Base-by-base conservation (phyloP, 2,888 invertebrate species). In the Camponotus fellah region DNA sequence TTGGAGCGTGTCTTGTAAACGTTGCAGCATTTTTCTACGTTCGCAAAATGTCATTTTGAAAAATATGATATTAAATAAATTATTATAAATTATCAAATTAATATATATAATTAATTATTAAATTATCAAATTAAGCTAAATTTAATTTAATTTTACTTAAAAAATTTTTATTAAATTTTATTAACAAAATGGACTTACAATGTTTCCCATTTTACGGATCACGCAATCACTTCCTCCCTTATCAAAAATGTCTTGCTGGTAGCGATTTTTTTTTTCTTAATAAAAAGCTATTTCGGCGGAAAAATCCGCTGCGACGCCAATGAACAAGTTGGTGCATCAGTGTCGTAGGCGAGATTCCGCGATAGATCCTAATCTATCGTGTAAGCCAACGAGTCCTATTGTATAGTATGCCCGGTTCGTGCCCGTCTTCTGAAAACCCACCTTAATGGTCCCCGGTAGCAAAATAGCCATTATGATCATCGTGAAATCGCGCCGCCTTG, bases 291-390 rank as follows among this genome's bases (percentile, higher is more conserved):
- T 26, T 26, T 2, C 26, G 26, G 2, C 26, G 26, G 26, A 69
- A 14, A 64, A 58, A 37, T 21, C 10, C 17, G 40, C 32, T 88
- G 87, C 87, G 77, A 89, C 89, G 88, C 83, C 89, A 90, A 91
- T 86, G 89, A 85, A 80, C 89, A 87, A 93, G 92, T 93, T 93
- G 92, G 91, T 91, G 89, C 92, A 93, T 93, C 92, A 92, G 93
- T 93, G 93, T 93, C 89, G 87, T 86, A 92, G 92, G 93, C 93
- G 94, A 93, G 91, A 92, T 89, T 87, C 89, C 88, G 91, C 86
- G 83, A 74, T 71, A 90, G 92, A 93, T 94, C 92, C 92, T 94
- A 94, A 94, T 94, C 94, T 93, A 90, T 91, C 91, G 88, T 88
- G 92, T 92, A 91, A 88, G 91, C 82, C 90, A 89, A 87, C 89